phyloP scores from a whole-genome alignment of 2,888 invertebrate species.

The Polyommatus icarus region DNA sequence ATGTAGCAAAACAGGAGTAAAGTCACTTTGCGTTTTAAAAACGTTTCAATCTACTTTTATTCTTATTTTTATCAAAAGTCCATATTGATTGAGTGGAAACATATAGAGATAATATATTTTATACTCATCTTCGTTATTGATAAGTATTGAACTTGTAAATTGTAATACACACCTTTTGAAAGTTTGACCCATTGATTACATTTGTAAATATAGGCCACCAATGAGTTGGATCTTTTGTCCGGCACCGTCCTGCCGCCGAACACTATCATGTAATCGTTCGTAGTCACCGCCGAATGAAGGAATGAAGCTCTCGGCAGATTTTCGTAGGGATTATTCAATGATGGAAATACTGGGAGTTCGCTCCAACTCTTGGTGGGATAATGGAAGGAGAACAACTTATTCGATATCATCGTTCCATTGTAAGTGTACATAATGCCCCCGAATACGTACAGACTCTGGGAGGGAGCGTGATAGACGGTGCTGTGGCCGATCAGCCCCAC shows the following conservation, averaged over 20 bases:
- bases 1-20: no score
- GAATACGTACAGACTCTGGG: slow-evolving; percentile 92
- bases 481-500: slow-evolving; percentile 93
- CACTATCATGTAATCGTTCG: slow-evolving; percentile 93
- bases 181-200: slow-evolving; percentile 94
- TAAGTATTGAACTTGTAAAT: slow-evolving; percentile 1
- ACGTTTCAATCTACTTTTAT: no score
- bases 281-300: slow-evolving; percentile 93
- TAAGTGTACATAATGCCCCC: slow-evolving; percentile 91
- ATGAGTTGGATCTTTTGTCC: slow-evolving; percentile 84
- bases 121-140: no score
- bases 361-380: slow-evolving; percentile 89
- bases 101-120: no score
- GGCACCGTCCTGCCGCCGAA: slow-evolving; percentile 92
- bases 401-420: slow-evolving; percentile 86
- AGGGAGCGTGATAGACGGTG: slow-evolving; percentile 90
- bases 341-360: slow-evolving; percentile 85
- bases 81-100: no score
- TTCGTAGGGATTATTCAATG: slow-evolving; percentile 78
- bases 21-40: no score
- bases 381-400: slow-evolving; percentile 89
- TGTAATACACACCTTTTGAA: slow-evolving; percentile 71
- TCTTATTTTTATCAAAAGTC: no score
- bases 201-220: slow-evolving; percentile 92
- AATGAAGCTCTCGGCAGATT: slow-evolving; percentile 88